Evolutionary conservation across 2,113 vertebrate species (phyloP).

Genomic region (Sylvia atricapilla): DNA sequence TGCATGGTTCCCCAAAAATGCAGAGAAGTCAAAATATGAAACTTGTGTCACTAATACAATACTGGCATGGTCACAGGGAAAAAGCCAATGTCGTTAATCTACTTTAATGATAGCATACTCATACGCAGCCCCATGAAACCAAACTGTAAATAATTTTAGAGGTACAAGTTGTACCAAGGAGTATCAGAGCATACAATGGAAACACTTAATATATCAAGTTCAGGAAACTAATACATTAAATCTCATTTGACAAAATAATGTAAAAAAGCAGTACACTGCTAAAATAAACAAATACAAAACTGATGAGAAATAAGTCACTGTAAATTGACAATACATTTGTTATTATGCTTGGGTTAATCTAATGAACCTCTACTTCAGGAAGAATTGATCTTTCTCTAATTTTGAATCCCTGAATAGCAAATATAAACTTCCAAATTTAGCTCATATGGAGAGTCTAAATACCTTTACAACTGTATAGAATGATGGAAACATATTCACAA

Average conservation of each 20-base stretch:
- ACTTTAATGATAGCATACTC: background rate
- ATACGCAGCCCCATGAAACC: background rate
- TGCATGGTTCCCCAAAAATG: background rate
- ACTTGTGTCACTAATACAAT: background rate
- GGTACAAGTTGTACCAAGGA: background rate
- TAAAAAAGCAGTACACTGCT: background rate
- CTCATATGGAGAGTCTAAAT: background rate
- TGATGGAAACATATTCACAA: background rate
- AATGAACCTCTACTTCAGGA: background rate
- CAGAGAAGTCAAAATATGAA: background rate
- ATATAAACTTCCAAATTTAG: background rate
- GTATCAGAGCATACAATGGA: background rate
- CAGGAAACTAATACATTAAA: background rate
- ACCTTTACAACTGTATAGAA: background rate
- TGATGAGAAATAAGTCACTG: background rate
- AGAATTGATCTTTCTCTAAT: background rate
- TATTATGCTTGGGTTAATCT: background rate
- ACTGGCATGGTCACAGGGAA: background rate
- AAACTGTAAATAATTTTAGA: background rate
- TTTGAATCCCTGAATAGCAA: background rate
- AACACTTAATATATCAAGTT: background rate
- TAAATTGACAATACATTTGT: background rate
- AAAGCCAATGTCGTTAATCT: fast-evolving
- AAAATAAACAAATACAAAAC: background rate
- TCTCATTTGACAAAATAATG: background rate